These are phyloP conservation scores for Lerista edwardsae DNA, from an alignment of 2,797 vertebrate species.

Conservation along the genomic window DNA sequence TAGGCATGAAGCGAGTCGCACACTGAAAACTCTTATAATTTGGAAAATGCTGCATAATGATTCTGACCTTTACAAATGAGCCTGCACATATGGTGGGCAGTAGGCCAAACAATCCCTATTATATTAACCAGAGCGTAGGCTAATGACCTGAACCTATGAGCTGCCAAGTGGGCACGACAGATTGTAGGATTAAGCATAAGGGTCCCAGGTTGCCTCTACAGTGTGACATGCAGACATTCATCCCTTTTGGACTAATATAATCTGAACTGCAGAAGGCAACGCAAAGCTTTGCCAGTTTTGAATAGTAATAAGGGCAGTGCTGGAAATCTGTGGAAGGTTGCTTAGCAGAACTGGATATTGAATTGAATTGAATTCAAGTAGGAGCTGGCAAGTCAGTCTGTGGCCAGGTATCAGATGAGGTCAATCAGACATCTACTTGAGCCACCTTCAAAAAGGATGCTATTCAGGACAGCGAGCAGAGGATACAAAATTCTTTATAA, in stretches of 20 bases:
- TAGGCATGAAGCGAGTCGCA: rapidly evolving
- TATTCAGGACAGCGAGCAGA: too few species aligned
- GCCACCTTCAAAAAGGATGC: too few species aligned
- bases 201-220: neutral
- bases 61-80: constrained; percentile 12
- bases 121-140: neutral
- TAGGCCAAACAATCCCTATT: neutral
- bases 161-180: neutral
- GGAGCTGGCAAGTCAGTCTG: too few species aligned
- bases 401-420: too few species aligned
- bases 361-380: too few species aligned
- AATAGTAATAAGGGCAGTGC: neutral
- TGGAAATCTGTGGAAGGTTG: neutral
- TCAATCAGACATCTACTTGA: too few species aligned
- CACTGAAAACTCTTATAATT: neutral
- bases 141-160: neutral
- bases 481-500: too few species aligned
- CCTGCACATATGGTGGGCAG: neutral
- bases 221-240: neutral
- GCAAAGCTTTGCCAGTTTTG: neutral
- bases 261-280: neutral
- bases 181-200: neutral
- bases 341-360: neutral
- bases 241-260: neutral
- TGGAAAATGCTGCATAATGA: neutral